phyloP scores from a whole-genome alignment of 2,797 vertebrate species.

The Myioborus miniatus region DNA sequence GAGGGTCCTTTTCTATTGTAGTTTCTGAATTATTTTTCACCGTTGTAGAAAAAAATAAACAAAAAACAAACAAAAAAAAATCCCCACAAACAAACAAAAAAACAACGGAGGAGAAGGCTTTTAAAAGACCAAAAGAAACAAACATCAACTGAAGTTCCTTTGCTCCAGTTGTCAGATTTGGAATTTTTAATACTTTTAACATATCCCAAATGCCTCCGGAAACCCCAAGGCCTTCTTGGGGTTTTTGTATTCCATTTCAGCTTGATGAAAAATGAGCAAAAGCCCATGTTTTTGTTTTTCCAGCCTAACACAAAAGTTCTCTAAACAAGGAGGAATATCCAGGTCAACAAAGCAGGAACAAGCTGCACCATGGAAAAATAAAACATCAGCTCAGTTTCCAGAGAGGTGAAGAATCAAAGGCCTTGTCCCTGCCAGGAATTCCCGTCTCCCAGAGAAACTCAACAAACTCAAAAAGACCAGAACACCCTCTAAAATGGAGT shows the following conservation, averaged over 20 bases:
- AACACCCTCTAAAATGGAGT: neutral
- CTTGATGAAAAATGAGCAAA: neutral
- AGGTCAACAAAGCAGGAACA: constrained; percentile 38
- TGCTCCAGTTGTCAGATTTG: neutral
- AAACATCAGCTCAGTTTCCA: constrained; percentile 14
- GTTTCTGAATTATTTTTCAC: neutral
- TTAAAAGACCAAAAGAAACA: constrained; percentile 41
- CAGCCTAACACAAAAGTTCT: neutral
- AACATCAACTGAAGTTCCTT: neutral
- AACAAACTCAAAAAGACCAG: neutral
- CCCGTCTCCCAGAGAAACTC: neutral
- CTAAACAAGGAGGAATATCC: constrained; percentile 30
- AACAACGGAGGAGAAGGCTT: neutral
- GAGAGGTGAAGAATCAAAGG: constrained; percentile 39
- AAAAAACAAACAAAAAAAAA: neutral
- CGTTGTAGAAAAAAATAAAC: neutral
- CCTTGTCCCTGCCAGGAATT: constrained; percentile 35
- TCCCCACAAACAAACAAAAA: neutral
- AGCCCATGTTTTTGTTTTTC: neutral
- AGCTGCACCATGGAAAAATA: constrained; percentile 14
- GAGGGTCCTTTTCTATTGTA: neutral
- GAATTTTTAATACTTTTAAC: constrained; percentile 7
- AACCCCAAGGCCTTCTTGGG: neutral
- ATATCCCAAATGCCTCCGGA: constrained; percentile 12
- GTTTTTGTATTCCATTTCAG: neutral